Conservation (phyloP, 1,140 invertebrate species). For the Drosophila neocordata region DNA sequence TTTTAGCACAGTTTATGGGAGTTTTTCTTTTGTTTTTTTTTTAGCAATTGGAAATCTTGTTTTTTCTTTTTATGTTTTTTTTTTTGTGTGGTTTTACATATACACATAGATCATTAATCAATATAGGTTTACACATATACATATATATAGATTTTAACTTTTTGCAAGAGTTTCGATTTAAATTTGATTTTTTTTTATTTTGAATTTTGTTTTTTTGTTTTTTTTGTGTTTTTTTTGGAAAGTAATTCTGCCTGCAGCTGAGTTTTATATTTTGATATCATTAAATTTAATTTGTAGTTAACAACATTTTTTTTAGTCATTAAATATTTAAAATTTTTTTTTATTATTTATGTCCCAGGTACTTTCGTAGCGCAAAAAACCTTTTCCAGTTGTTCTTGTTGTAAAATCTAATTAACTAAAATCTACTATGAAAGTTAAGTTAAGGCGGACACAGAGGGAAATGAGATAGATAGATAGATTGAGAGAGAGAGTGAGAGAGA, state of each 20-base stretch:
- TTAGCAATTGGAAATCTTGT: conserved; percentile 23
- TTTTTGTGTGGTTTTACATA: conserved; percentile 28
- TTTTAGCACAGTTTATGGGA: conserved; percentile 79
- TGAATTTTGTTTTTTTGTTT: neutral
- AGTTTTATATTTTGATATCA: neutral
- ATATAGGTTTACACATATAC: conserved; percentile 43
- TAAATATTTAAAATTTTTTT: conserved; percentile 30
- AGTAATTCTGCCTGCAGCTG: conserved; percentile 1
- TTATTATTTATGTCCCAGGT: conserved; percentile 45
- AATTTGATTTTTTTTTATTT: neutral
- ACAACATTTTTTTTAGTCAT: conserved; percentile 7
- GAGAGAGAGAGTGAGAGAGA: neutral
- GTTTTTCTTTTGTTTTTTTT: conserved; percentile 53
- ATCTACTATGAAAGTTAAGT: conserved; percentile 24
- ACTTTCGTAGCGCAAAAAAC: conserved; percentile 57
- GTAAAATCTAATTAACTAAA: conserved; percentile 51
- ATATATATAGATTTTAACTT: neutral
- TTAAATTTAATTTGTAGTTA: conserved; percentile 3
- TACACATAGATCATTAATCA: conserved; percentile 38
- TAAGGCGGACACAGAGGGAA: neutral
- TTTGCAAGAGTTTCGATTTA: neutral
- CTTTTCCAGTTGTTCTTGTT: conserved; percentile 28
- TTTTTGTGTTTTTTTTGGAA: conserved; percentile 10
- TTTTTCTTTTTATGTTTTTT: conserved; percentile 27
- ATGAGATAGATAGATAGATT: neutral